phyloP scores from a whole-genome alignment of 1,140 invertebrate species.

The Ips typographus region DNA sequence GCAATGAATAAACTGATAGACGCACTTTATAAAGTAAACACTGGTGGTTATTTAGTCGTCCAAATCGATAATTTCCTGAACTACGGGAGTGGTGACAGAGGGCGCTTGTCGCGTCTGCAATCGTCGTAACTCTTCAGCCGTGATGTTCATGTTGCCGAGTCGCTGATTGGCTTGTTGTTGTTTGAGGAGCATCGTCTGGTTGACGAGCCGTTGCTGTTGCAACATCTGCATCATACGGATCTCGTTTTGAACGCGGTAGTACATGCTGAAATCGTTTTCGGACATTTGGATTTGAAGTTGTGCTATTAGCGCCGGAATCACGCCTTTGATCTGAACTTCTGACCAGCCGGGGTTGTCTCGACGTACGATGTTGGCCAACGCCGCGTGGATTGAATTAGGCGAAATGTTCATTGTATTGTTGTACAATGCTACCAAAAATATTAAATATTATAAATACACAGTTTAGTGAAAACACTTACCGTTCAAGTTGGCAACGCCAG shows the following conservation, averaged over 20 bases:
- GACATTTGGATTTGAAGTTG: conserved; percentile 40
- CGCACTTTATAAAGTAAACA: too few relatives aligned
- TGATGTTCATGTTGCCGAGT: conserved; percentile 32
- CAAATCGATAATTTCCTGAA: conserved; percentile 39
- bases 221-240: conserved; percentile 35
- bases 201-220: conserved; percentile 39
- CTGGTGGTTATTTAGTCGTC: conserved; percentile 33
- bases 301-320: conserved; percentile 43
- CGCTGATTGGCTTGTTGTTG: conserved; percentile 40
- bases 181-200: conserved; percentile 41
- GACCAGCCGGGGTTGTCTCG: conserved; percentile 47
- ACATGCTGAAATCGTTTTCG: conserved; percentile 41
- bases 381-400: conserved; percentile 37
- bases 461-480: conserved; percentile 5
- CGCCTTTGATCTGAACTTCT: conserved; percentile 42
- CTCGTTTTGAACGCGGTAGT: conserved; percentile 36
- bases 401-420: conserved; percentile 28
- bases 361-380: conserved; percentile 43
- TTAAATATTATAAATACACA: not conserved
- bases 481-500: not conserved
- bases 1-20: too few relatives aligned
- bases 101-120: conserved; percentile 13
- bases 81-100: not conserved
- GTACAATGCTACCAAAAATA: not conserved
- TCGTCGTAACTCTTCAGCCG: conserved; percentile 17